These are phyloP conservation scores for Aldabrachelys gigantea DNA, from an alignment of 2,113 vertebrate species.

Conservation along the genomic window DNA sequence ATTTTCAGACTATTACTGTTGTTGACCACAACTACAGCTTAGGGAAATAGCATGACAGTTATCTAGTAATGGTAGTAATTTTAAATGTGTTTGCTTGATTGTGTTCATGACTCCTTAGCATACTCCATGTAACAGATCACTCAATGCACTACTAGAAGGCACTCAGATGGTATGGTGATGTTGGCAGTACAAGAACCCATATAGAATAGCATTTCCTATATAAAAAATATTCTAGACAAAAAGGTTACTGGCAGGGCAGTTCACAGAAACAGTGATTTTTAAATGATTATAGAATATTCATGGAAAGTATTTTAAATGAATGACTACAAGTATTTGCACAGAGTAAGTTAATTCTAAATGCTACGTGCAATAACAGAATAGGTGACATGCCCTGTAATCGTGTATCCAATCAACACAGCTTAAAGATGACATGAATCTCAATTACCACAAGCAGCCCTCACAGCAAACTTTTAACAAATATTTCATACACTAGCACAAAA, in stretches of 20 bases:
- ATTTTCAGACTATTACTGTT: neutral
- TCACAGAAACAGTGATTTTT: neutral
- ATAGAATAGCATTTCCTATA: neutral
- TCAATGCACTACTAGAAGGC: accelerated
- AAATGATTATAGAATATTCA: neutral
- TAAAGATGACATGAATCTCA: neutral
- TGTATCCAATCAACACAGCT: neutral
- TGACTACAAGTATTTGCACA: neutral
- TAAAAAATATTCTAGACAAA: neutral
- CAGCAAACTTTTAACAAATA: accelerated
- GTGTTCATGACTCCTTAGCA: neutral
- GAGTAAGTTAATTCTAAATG: slow-evolving; percentile 41
- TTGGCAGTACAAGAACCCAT: neutral
- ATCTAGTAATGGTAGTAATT: neutral
- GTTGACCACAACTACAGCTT: neutral
- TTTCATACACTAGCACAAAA: neutral
- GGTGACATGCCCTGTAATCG: neutral
- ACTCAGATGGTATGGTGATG: accelerated
- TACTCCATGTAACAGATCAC: neutral
- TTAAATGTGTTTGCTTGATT: neutral
- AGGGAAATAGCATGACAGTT: neutral
- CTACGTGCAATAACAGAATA: neutral
- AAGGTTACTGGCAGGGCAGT: neutral
- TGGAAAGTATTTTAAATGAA: slow-evolving; percentile 36
- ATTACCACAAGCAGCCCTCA: accelerated